Evolutionary conservation across 2,797 vertebrate genomes (phyloP), one percentile per base, ranked within the genome.

Genomic region (Tragelaphus eurycerus): DNA sequence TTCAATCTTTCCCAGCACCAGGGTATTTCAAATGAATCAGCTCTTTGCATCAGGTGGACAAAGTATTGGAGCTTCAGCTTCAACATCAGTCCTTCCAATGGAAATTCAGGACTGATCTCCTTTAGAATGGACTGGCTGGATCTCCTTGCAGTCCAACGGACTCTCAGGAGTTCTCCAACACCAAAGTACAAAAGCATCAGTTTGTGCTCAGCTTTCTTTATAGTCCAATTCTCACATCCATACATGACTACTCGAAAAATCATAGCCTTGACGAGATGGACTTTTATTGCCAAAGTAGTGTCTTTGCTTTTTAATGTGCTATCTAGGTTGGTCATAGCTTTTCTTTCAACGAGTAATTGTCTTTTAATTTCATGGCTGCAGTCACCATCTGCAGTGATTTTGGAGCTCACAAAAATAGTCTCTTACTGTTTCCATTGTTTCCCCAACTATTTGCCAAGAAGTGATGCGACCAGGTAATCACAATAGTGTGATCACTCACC

Each of bases 181-280:
- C n/a, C n/a, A 34, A 9, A 21, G 9, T 34, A 34, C 64, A 67
- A 17, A 67, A 67, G n/a, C 64, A 67, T 62, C 14, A 34, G 3
- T 67, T 21, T 0, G 4, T 11, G 9, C 4, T 67, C 64, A 67
- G 9, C 17, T 34, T 67, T 67, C n/a, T 11, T 67, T 21, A 12
- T 19, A 34, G n/a, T 34, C 9, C 9, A 67, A 34, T 19, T 34
- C 9, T 67, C 9, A 34, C 17, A 67, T 21, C 9, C n/a, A 67
- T 67, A 67, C 17, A 67, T 21, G n/a, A 67, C 17, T 11, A 67
- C 4, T 21, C 0, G 0, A 67, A 67, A 67, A 34, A 17, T 6
- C 17, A 67, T 67, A 21, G 4, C 17, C 17, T 34, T 67, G 64
- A 67, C 0, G 0, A 67, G n/a, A 67, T 4, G 19, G n/a, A 67